These are phyloP conservation scores for Drosophila meridiana DNA, from an alignment of 2,888 invertebrate genomes.

Conservation along the genomic window DNA sequence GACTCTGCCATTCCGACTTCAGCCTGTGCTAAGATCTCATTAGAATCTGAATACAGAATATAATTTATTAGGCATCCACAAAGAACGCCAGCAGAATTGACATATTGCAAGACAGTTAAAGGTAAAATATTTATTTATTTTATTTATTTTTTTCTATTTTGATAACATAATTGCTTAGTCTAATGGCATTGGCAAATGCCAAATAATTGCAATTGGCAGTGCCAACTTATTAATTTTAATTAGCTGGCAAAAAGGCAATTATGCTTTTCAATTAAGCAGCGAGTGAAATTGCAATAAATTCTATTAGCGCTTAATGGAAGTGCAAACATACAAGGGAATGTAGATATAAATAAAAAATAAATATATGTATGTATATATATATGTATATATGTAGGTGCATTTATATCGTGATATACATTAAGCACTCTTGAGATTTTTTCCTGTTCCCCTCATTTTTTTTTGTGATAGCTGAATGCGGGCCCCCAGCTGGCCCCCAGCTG, in stretches of 20 bases:
- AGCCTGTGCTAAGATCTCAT: no score
- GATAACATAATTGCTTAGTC: not conserved
- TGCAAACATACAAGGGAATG: not conserved
- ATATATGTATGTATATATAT: not conserved
- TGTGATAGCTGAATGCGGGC: not conserved
- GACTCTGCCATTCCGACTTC: no score
- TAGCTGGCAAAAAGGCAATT: conserved; percentile 5
- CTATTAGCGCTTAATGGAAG: not conserved
- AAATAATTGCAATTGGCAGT: not conserved
- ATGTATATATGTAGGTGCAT: not conserved
- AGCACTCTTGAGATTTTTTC: not conserved
- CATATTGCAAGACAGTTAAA: not conserved
- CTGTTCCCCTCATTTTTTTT: not conserved
- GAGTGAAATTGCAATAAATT: conserved; percentile 2
- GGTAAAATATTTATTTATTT: not conserved
- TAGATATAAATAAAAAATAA: not conserved
- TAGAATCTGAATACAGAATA: no score
- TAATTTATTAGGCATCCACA: not conserved
- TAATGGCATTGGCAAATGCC: conserved; percentile 1
- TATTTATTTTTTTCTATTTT: not conserved
- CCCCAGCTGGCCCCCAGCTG: not conserved
- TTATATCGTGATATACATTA: not conserved
- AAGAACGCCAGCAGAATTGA: not conserved
- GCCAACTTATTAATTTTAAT: conserved; percentile 3
- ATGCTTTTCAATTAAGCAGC: conserved; percentile 9